Percentiles rank a stretch among this genome's conserved stretches.
Conservation (phyloP, 2,888 invertebrate genomes). For the Drosophila putrida region DNA sequence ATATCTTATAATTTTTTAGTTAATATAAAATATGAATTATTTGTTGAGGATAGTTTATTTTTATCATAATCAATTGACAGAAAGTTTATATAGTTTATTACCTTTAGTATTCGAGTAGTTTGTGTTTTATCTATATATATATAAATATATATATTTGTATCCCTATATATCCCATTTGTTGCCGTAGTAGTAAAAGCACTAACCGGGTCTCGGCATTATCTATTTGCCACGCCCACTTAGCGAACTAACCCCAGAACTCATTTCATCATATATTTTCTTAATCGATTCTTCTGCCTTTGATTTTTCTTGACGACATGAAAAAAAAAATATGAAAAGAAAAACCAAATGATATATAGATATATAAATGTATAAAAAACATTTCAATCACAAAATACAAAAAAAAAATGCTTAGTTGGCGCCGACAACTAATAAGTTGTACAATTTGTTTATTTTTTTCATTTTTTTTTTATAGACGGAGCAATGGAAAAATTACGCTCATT, state of each 20-base stretch:
- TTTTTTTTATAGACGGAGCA: constrained; percentile 79
- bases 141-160: constrained; percentile 6
- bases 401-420: constrained; percentile 42
- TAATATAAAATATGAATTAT: constrained; percentile 22
- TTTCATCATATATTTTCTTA: constrained; percentile 31
- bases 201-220: constrained; percentile 32
- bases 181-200: constrained; percentile 50
- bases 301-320: constrained; percentile 42
- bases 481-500: constrained; percentile 81
- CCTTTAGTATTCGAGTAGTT: constrained; percentile 51
- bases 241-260: constrained; percentile 39
- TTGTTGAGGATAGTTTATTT: constrained; percentile 46
- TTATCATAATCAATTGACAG: constrained; percentile 28
- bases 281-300: constrained; percentile 40
- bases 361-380: constrained; percentile 22
- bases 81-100: constrained; percentile 47
- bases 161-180: constrained; percentile 32
- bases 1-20: constrained; percentile 34
- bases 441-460: constrained; percentile 74
- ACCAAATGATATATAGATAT: constrained; percentile 38
- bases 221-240: constrained; percentile 28
- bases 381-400: constrained; percentile 29
- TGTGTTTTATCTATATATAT: constrained; percentile 20
- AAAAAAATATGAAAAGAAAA: constrained; percentile 61
- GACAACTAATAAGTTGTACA: constrained; percentile 72